phyloP scores from a whole-genome alignment of 2,888 invertebrate species.

The Andrena minutula region DNA sequence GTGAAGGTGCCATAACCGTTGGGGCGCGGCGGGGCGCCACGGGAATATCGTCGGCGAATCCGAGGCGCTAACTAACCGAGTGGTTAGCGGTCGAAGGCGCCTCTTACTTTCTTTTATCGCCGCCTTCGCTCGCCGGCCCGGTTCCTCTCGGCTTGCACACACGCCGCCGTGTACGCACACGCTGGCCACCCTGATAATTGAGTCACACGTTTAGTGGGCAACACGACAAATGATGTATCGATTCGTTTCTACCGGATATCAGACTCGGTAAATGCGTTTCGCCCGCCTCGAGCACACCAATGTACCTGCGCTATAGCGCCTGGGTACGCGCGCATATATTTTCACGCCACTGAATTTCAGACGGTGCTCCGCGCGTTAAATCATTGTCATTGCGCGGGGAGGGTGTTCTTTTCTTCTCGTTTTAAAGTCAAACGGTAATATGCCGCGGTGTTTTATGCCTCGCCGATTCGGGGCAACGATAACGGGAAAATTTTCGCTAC shows the following conservation, averaged over 20 bases:
- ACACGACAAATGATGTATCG: constrained; percentile 73
- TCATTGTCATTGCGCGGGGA: constrained; percentile 23
- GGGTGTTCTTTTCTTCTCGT: not conserved
- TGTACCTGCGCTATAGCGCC: not conserved
- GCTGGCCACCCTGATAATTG: constrained; percentile 61
- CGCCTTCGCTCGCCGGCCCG: constrained; percentile 45
- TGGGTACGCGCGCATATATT: constrained; percentile 30
- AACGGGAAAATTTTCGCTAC: constrained; percentile 20
- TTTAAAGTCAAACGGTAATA: constrained; percentile 2
- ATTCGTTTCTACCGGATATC: constrained; percentile 79
- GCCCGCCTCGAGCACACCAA: not conserved
- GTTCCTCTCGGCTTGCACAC: constrained; percentile 39
- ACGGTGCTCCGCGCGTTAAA: constrained; percentile 35
- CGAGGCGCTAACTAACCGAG: constrained; percentile 73
- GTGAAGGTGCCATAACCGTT: constrained; percentile 76
- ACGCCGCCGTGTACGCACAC: constrained; percentile 42
- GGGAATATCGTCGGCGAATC: constrained; percentile 72
- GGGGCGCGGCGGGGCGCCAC: constrained; percentile 73
- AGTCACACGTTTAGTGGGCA: constrained; percentile 70
- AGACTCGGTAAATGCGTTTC: constrained; percentile 51
- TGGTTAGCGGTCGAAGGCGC: constrained; percentile 70
- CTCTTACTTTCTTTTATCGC: constrained; percentile 70
- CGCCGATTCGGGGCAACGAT: constrained; percentile 18
- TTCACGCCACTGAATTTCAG: constrained; percentile 48
- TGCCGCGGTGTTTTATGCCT: not conserved